Conservation (phyloP, 2,113 vertebrate species). For the Oenanthe melanoleuca region DNA sequence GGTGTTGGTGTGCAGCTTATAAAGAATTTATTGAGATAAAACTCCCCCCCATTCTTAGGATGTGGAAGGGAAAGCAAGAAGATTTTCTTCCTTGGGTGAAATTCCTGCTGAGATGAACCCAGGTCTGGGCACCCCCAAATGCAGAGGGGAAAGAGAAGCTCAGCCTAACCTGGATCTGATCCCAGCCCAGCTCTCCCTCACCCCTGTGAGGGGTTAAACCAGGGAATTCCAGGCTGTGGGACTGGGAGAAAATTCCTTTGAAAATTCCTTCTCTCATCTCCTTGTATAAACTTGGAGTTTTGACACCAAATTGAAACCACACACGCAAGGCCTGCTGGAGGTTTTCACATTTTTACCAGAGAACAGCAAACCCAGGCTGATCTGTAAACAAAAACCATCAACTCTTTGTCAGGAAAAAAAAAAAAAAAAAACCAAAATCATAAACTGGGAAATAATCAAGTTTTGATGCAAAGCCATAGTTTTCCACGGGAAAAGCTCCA, state of each 20-base stretch:
- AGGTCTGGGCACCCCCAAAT: background rate
- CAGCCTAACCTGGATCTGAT: background rate
- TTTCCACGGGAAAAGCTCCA: conserved; percentile 47
- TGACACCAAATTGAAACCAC: conserved; percentile 16
- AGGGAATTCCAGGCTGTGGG: background rate
- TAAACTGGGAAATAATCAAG: conserved; percentile 1
- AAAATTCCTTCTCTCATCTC: background rate
- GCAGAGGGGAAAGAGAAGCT: background rate
- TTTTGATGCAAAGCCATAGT: conserved; percentile 38
- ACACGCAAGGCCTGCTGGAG: background rate
- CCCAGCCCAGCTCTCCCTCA: background rate
- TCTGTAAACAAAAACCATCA: background rate
- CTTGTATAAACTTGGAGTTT: background rate
- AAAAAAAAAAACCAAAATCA: background rate
- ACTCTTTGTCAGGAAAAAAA: background rate
- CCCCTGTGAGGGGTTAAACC: background rate
- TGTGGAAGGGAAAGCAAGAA: background rate
- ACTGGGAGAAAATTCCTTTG: background rate
- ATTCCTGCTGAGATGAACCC: background rate
- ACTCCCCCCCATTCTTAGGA: background rate
- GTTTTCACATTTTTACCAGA: background rate
- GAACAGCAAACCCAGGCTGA: background rate
- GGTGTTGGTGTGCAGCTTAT: background rate
- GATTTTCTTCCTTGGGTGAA: background rate
- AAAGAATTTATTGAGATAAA: background rate